phyloP scores from a whole-genome alignment of 2,797 vertebrate genomes.

The Mus spretus region DNA sequence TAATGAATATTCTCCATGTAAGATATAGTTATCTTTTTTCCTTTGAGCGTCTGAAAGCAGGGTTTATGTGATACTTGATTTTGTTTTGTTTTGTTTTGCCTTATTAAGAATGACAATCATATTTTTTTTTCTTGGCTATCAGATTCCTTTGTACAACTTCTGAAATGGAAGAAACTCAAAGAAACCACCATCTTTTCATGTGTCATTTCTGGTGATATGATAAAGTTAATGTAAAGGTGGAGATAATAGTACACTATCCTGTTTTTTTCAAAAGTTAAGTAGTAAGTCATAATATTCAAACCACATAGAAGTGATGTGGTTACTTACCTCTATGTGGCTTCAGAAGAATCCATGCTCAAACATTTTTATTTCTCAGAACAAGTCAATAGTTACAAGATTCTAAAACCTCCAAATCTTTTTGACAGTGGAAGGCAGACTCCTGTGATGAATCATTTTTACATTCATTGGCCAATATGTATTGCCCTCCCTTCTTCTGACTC shows the following conservation, averaged over 20 bases:
- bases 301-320: not conserved
- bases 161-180: not conserved
- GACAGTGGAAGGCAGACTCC: not conserved
- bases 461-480: not conserved
- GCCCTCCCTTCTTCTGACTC: no score
- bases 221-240: rapidly evolving
- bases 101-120: not conserved
- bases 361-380: not conserved
- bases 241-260: not conserved
- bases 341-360: no score
- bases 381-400: not conserved
- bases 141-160: not conserved
- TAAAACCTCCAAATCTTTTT: not conserved
- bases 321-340: not conserved
- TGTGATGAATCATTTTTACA: not conserved
- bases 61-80: not conserved
- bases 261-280: not conserved
- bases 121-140: not conserved
- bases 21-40: not conserved
- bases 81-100: not conserved
- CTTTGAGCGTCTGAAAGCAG: not conserved
- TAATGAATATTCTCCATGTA: not conserved
- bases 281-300: not conserved
- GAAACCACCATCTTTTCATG: not conserved
- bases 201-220: not conserved